A percentile compares a stretch with the other conserved stretches of the same genome.
These are phyloP conservation scores for Halichoeres trimaculatus DNA, from an alignment of 2,113 vertebrate genomes.

Conservation along the genomic window DNA sequence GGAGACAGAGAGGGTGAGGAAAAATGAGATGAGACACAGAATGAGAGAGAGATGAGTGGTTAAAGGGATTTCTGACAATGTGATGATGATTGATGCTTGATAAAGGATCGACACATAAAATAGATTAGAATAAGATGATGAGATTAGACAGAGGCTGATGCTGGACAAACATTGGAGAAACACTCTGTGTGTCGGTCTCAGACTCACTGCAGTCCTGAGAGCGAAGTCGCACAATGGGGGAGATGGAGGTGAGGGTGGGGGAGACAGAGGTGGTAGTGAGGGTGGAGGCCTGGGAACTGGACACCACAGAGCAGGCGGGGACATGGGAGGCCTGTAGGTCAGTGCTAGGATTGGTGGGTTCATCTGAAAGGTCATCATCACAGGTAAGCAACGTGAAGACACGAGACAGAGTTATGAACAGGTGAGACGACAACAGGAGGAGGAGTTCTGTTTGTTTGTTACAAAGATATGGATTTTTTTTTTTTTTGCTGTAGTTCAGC, in stretches of 20 bases:
- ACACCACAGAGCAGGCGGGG: slow-evolving; percentile 91
- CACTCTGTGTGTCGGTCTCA: slow-evolving; percentile 2
- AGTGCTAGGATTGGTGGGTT: slow-evolving; percentile 89
- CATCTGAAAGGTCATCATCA: slow-evolving; percentile 80
- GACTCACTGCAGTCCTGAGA: slow-evolving; percentile 93
- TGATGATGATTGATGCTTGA: slow-evolving; percentile 11
- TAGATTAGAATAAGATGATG: not conserved
- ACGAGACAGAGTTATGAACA: slow-evolving; percentile 18
- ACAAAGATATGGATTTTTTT: too few relatives aligned
- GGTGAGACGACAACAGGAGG: not conserved
- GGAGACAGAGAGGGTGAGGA: not conserved
- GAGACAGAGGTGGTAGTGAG: slow-evolving; percentile 85
- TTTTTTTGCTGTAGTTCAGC: too few relatives aligned
- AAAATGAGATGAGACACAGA: not conserved
- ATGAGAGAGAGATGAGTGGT: slow-evolving; percentile 2
- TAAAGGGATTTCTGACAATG: not conserved
- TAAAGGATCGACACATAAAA: not conserved
- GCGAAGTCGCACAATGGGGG: slow-evolving; percentile 85
- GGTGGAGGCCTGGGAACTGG: slow-evolving; percentile 86
- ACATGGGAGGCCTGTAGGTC: slow-evolving; percentile 89
- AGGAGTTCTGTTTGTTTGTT: not conserved
- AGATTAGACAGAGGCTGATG: not conserved
- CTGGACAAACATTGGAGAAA: not conserved
- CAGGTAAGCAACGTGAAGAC: slow-evolving; percentile 32
- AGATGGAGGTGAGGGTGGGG: slow-evolving; percentile 88